Evolutionary conservation across 1,140 invertebrate species (phyloP), one percentile per base, ranked within the genome.

Genomic region (Brachystomella parvula): DNA sequence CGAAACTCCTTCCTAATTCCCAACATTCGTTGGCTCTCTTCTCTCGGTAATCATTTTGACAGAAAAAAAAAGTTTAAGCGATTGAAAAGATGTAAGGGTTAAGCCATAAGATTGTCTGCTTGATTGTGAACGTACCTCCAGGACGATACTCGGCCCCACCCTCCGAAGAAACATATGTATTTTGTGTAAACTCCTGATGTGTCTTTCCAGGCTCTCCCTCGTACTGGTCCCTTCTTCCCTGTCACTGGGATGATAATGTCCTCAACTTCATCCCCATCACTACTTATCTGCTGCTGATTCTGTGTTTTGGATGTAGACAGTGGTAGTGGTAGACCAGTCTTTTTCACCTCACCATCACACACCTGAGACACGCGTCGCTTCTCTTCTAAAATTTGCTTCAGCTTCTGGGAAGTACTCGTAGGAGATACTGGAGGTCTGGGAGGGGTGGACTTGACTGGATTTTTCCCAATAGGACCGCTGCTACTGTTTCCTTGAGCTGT

Each of bases 151-250:
- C 70, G 6, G 67, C 63, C 47, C 71, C 63, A 9, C 30, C 72
- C 53, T 77, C 76, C 53, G 75, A 69, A 3, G 74, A 70, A n/a
- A 67, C 76, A 76, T 33, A 73, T 71, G 63, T 76, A 77, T 67
- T 73, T 74, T 26, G 72, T 69, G 63, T 76, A 77, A 24, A 71
- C 71, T 47, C 76, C 76, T 56, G 72, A 68, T 9, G 62, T 58
- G 24, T 75, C 75, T 24, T 71, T 74, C 72, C 73, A 77, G 9
- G 73, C 75, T 63, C 73, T 69, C 30, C 76, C 76, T 35, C 75
- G 72, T n/a, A 77, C 64, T 58, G 73, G 73, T 35, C 73, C 74
- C 58, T 77, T 77, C 60, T 77, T 77, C 26, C 76, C 76, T 9
- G 71, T 69, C 35, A 76, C 75, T 24, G 75, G 71, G 9, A 76